Percentiles rank a stretch among this genome's conserved stretches.
Conservation (phyloP, 2,113 vertebrate species). For the Myotis brandtii region DNA sequence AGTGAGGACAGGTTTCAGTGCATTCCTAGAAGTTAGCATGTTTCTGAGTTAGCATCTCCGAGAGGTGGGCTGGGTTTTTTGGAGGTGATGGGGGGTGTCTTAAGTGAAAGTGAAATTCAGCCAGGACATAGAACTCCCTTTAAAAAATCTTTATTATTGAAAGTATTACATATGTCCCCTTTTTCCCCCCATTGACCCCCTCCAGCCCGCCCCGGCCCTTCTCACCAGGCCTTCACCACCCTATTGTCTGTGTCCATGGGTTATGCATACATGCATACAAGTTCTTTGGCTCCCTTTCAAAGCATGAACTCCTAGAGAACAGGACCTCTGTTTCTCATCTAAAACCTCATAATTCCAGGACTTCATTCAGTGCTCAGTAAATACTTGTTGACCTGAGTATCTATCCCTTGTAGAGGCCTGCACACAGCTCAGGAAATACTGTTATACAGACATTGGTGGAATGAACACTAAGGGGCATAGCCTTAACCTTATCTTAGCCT, state of each 20-base stretch:
- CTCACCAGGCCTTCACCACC: too few species aligned
- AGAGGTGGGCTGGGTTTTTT: background rate
- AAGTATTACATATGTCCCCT: too few species aligned
- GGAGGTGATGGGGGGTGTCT: background rate
- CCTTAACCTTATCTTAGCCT: background rate
- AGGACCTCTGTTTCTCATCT: background rate
- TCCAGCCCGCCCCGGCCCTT: too few species aligned
- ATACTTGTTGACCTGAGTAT: background rate
- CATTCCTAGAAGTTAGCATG: background rate
- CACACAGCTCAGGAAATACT: background rate
- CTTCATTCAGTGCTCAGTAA: background rate
- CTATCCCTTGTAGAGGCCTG: background rate
- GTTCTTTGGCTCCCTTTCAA: background rate
- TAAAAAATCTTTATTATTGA: background rate
- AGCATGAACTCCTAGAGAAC: background rate
- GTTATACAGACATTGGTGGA: background rate
- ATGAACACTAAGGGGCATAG: background rate
- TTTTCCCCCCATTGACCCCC: too few species aligned
- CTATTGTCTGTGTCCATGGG: too few species aligned
- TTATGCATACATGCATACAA: too few species aligned
- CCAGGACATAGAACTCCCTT: background rate
- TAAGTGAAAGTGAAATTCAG: background rate
- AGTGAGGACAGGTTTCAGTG: background rate
- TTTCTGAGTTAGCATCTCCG: background rate
- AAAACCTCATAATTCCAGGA: background rate